These are phyloP conservation scores for Parnassius orleans DNA, from an alignment of 2,888 invertebrate genomes.

Conservation along the genomic window DNA sequence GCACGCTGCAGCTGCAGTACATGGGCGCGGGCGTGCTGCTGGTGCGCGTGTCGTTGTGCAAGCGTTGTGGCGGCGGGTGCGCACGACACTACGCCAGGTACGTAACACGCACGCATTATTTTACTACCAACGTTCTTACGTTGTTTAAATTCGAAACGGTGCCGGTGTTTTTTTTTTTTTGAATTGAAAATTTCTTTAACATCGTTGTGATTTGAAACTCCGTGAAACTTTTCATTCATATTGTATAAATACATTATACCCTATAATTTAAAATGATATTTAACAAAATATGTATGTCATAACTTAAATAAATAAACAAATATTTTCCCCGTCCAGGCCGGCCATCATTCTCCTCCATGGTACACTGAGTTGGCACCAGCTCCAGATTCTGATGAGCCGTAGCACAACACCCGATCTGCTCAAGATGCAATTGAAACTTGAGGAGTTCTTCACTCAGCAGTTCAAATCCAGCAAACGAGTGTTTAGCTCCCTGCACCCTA, in stretches of 20 bases:
- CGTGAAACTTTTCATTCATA: too few relatives aligned
- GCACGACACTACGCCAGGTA: too few relatives aligned
- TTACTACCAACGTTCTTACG: too few relatives aligned
- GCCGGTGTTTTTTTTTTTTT: too few relatives aligned
- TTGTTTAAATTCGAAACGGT: too few relatives aligned
- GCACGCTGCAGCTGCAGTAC: constrained; percentile 86
- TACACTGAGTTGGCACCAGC: constrained; percentile 95
- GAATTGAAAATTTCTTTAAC: too few relatives aligned
- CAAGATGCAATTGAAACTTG: constrained; percentile 97
- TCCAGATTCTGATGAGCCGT: constrained; percentile 98
- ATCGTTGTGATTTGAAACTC: too few relatives aligned
- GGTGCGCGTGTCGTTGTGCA: constrained; percentile 80
- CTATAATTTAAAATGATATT: too few relatives aligned
- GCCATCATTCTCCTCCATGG: constrained; percentile 96
- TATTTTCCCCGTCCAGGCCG: constrained; percentile 75
- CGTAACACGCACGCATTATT: constrained; percentile 79
- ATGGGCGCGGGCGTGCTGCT: constrained; percentile 96
- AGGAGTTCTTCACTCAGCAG: constrained; percentile 99
- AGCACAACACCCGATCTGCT: constrained; percentile 98
- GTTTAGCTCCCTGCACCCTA: constrained; percentile 84
- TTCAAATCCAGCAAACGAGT: constrained; percentile 97
- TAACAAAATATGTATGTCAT: too few relatives aligned
- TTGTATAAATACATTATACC: too few relatives aligned
- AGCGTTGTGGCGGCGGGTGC: too few relatives aligned
- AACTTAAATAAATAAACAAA: too few relatives aligned